Evolutionary conservation across 1,140 invertebrate species (phyloP), one percentile per base, ranked within the genome.

Genomic region (Bombus terrestris): DNA sequence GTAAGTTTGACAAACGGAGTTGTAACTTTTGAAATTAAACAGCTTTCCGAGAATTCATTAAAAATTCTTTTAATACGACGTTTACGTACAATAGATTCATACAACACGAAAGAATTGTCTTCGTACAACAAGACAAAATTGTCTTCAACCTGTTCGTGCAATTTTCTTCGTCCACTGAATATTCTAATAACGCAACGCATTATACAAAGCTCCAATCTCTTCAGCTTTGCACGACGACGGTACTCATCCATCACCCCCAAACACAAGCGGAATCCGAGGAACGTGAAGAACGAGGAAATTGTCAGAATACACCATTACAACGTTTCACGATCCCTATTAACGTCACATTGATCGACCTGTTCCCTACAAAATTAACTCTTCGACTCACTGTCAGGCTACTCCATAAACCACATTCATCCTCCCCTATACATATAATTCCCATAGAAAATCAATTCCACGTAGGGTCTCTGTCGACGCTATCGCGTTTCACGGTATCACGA

Each of bases 381-480:
- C 68, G 10, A 5, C 10, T 5, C 12, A 71, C 37, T n/a, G 37
- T 41, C 39, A 41, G 28, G 12, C 69, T 41, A 73, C 72, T 32
- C 41, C n/a, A 73, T 73, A 73, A 43, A 73, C 72, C 41, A 53
- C 18, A 73, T 73, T 47, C 72, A 73, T 47, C 25, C 8, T 1
- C 1, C 39, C 28, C 28, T 25, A 59, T 28, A 39, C 10, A 13
- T 37, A 4, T 37, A 4, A 25, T 18, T 25, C 12, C 35, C 5
- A 37, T 59, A 59, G 3, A 39, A 77, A 77, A 77, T 77, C 57
- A 77, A 77, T 77, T 77, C 9, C 15, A 57, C 35, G 37, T 37
- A 4, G 35, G 3, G 22, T 57, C 57, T 25, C 57, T 59, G 25
- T 76, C 47, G 35, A 39, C 28, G 57, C 28, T 28, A 15, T 64